These are phyloP conservation scores for Mormyrus iriodes DNA, from an alignment of 2,113 vertebrate species.

Conservation along the genomic window DNA sequence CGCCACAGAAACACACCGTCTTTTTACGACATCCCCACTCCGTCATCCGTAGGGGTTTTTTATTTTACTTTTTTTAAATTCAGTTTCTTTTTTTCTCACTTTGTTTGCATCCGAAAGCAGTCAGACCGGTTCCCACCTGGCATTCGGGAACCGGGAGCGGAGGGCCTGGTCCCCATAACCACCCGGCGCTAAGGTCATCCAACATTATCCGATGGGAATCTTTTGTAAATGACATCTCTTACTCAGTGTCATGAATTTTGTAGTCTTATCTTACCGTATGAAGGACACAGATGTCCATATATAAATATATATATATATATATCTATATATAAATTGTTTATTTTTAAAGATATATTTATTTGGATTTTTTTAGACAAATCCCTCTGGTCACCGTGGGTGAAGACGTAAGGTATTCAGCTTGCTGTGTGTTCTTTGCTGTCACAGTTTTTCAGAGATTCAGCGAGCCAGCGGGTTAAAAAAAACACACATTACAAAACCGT, in stretches of 20 bases:
- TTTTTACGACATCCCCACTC: conserved; percentile 27
- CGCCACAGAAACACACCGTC: conserved; percentile 32
- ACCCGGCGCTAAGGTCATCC: background rate
- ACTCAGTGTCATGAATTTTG: conserved; percentile 28
- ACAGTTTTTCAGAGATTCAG: conserved; percentile 16
- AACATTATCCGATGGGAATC: conserved; percentile 17
- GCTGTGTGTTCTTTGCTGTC: conserved; percentile 8
- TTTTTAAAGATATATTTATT: conserved; percentile 47
- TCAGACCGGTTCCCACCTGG: conserved; percentile 18
- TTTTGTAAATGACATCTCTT: conserved; percentile 26
- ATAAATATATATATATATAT: conserved; percentile 22
- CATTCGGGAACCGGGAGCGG: background rate
- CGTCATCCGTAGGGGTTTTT: conserved; percentile 30
- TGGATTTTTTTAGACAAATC: conserved; percentile 25
- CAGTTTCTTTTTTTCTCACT: conserved; percentile 12
- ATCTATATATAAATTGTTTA: conserved; percentile 36
- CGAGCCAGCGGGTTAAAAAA: conserved; percentile 13
- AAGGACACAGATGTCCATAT: conserved; percentile 33
- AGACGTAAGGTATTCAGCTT: conserved; percentile 26
- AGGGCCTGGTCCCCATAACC: background rate
- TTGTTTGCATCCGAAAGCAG: conserved; percentile 21
- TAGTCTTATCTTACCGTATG: conserved; percentile 34
- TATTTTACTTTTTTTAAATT: conserved; percentile 31
- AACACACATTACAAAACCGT: conserved; percentile 17
- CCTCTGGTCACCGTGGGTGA: conserved; percentile 17